phyloP scores from a whole-genome alignment of 2,797 vertebrate species.

The Morelia viridis region DNA sequence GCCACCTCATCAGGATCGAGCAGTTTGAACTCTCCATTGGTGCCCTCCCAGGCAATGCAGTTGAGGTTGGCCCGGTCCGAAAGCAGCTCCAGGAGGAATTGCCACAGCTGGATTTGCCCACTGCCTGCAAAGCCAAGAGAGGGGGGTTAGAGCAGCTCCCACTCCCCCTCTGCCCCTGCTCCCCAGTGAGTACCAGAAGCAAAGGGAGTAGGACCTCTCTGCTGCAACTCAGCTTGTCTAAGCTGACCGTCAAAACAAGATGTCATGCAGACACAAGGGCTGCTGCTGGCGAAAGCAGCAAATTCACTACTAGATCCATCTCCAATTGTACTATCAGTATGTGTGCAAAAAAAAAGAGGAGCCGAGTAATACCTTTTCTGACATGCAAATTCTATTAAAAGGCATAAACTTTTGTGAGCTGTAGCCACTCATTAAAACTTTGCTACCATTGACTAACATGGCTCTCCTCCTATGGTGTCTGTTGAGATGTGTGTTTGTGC shows the following conservation, averaged over 20 bases:
- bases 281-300: not conserved
- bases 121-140: slow-evolving; percentile 79
- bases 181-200: not conserved
- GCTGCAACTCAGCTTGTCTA: not conserved
- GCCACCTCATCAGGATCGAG: slow-evolving; percentile 97
- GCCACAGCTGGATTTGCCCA: slow-evolving; percentile 98
- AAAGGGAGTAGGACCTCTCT: not conserved
- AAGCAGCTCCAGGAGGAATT: slow-evolving; percentile 94
- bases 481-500: not conserved
- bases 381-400: not conserved
- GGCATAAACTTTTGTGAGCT: not conserved
- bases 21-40: slow-evolving; percentile 97
- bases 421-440: not conserved
- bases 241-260: not conserved
- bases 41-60: slow-evolving; percentile 97
- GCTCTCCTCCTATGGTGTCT: not conserved
- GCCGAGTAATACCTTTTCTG: not conserved
- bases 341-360: not conserved
- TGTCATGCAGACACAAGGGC: not conserved
- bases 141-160: not conserved
- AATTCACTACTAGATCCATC: not conserved
- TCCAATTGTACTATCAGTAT: not conserved
- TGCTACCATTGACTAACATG: not conserved
- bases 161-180: not conserved
- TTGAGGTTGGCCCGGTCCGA: slow-evolving; percentile 91